Percentiles rank a stretch among this genome's conserved stretches.
These are phyloP conservation scores for Perithous albicinctus DNA, from an alignment of 2,888 invertebrate species.

Conservation along the genomic window DNA sequence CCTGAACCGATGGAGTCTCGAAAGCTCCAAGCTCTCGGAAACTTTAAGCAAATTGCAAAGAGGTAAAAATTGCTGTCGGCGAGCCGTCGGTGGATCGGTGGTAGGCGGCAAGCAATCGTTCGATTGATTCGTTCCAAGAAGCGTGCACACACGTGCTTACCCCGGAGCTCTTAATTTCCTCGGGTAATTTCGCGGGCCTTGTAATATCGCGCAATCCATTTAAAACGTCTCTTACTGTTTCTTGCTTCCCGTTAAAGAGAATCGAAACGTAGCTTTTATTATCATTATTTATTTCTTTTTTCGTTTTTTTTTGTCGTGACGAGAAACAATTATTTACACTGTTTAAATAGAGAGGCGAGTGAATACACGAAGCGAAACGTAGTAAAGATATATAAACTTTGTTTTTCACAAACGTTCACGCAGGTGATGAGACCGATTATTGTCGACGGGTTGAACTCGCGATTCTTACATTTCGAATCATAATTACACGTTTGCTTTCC, in stretches of 20 bases:
- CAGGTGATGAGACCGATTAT: slow-evolving; percentile 61
- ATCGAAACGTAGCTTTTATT: slow-evolving; percentile 40
- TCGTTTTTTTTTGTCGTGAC: no score
- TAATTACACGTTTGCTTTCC: slow-evolving; percentile 50
- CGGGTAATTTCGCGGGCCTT: slow-evolving; percentile 74
- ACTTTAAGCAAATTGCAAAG: slow-evolving; percentile 78
- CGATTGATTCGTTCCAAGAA: slow-evolving; percentile 81
- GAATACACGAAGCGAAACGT: slow-evolving; percentile 22
- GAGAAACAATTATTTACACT: slow-evolving; percentile 69
- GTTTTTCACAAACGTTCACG: slow-evolving; percentile 29
- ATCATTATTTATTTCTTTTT: no score
- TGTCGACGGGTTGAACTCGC: slow-evolving; percentile 46
- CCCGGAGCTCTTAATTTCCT: slow-evolving; percentile 77
- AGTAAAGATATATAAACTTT: slow-evolving; percentile 25
- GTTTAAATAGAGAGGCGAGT: slow-evolving; percentile 64
- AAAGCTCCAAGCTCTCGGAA: slow-evolving; percentile 70
- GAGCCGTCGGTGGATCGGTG: slow-evolving; percentile 60
- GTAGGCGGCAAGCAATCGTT: slow-evolving; percentile 70
- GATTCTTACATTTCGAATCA: slow-evolving; percentile 47
- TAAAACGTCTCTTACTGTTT: slow-evolving; percentile 51
- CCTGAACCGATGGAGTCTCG: slow-evolving; percentile 47
- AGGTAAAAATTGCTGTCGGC: slow-evolving; percentile 75
- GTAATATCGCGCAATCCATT: slow-evolving; percentile 71
- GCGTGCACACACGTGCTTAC: slow-evolving; percentile 69
- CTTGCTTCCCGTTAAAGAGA: slow-evolving; percentile 32